Base-by-base conservation (phyloP, 2,113 vertebrate genomes). In the Pristiophorus japonicus region DNA sequence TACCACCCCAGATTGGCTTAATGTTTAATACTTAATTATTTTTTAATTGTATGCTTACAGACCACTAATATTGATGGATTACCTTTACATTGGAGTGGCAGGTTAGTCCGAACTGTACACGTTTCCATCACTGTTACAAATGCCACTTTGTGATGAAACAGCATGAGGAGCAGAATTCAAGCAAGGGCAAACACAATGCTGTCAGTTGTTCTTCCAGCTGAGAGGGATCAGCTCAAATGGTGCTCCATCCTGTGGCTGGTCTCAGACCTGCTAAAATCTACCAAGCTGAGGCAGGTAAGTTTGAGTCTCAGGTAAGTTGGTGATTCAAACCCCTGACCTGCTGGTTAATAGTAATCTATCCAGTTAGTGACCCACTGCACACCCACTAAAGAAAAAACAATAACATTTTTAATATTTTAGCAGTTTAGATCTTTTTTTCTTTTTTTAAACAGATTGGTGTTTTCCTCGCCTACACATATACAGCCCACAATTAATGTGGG, bases 401-500 rank as follows among this genome's bases (percentile, higher is more conserved):
- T 8, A 27, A 70, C 7, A 3, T 59, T 65, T 47, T 51, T 66
- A 94, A 47, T 70, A 51, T 16, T 47, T 94, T 94, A 12, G 45
- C 38, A 47, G 11, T 94, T 70, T 30, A 51, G 10, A 70, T 51
- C 4, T 92, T 63, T 70, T 94, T 70, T 70, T 51, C 4, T 92
- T 63, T 70, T 94, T 70, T 70, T 45, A 42, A 67, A 16, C 65
- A 67, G 65, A 94, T 94, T 45, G 7, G 66, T 63, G 24, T 94
- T 94, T 94, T 94, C 45, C 66, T 67, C 62, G 10, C 91, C 91
- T 63, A 94, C 93, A 51, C 66, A 51, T 2, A 30, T 51, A 51
- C n/a, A 70, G 42, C 42, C 42, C 93, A 70, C 93, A 94, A 94
- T 94, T 94, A 94, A 73, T 51, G 93, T 94, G 45, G 63, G 42